A percentile compares a stretch with the other conserved stretches of the same genome.
These are phyloP conservation scores for Cyanocitta stelleri DNA, from an alignment of 2,113 vertebrate genomes.

Conservation along the genomic window DNA sequence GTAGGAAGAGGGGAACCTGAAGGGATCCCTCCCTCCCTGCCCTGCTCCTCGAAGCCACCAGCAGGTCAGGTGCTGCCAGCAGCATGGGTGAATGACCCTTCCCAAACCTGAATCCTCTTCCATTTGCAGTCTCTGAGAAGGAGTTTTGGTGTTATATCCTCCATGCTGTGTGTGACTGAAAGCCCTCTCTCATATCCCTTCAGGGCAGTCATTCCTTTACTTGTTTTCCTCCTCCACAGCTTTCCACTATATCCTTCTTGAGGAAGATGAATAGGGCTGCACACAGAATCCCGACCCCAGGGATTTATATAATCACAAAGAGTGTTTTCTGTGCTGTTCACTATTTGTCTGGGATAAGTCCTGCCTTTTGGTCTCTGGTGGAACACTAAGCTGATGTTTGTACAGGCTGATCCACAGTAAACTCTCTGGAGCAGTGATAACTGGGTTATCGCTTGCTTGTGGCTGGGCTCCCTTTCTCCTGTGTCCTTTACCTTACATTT, in stretches of 20 bases:
- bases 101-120: neutral
- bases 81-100: neutral
- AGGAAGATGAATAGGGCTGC: neutral
- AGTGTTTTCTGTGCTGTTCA: neutral
- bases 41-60: neutral
- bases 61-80: neutral
- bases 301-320: neutral
- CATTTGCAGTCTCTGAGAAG: neutral
- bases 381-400: neutral
- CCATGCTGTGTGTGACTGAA: neutral
- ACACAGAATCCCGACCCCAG: neutral
- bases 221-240: neutral
- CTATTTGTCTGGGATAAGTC: neutral
- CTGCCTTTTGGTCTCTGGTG: neutral
- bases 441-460: neutral
- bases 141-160: neutral
- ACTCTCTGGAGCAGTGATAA: neutral
- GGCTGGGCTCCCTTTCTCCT: neutral
- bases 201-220: neutral
- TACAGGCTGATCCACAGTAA: neutral
- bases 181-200: neutral
- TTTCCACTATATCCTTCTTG: neutral
- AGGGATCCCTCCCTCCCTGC: neutral
- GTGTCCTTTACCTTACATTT: neutral
- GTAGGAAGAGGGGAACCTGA: neutral